phyloP scores from a whole-genome alignment of 2,113 vertebrate genomes.

The Mohoua ochrocephala region DNA sequence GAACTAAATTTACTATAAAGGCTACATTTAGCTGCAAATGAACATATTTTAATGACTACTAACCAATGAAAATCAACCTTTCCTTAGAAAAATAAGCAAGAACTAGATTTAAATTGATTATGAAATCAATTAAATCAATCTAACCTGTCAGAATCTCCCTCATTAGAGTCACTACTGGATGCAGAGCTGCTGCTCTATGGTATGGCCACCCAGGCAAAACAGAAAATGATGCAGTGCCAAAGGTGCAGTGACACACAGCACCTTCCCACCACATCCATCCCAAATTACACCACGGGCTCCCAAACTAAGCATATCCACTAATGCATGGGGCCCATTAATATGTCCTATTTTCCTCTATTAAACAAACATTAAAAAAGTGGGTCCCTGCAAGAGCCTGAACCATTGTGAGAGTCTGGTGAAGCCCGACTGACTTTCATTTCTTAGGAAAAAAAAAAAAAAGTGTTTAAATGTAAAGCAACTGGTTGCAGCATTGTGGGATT shows the following conservation, averaged over 20 bases:
- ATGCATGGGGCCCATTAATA: neutral
- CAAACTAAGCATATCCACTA: neutral
- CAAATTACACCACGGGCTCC: neutral
- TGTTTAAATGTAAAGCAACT: conserved; percentile 36
- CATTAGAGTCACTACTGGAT: neutral
- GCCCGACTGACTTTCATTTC: neutral
- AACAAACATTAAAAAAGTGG: neutral
- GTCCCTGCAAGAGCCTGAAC: neutral
- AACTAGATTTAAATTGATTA: conserved; percentile 36
- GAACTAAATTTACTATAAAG: neutral
- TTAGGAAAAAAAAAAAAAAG: neutral
- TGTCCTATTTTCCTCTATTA: neutral
- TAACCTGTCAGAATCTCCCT: neutral
- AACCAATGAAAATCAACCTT: conserved; percentile 19
- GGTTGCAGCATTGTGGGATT: conserved; percentile 37
- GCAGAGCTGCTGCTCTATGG: neutral
- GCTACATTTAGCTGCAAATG: conserved; percentile 7
- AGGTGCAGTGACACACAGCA: neutral
- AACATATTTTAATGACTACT: conserved; percentile 2
- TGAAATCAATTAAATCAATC: conserved; percentile 48
- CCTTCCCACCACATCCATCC: neutral
- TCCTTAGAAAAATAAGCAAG: conserved; percentile 22
- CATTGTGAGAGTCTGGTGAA: neutral
- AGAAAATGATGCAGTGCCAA: neutral
- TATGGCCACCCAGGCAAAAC: neutral